Conservation (phyloP, 2,797 vertebrate genomes). For the Rhadinocentrus ornatus region DNA sequence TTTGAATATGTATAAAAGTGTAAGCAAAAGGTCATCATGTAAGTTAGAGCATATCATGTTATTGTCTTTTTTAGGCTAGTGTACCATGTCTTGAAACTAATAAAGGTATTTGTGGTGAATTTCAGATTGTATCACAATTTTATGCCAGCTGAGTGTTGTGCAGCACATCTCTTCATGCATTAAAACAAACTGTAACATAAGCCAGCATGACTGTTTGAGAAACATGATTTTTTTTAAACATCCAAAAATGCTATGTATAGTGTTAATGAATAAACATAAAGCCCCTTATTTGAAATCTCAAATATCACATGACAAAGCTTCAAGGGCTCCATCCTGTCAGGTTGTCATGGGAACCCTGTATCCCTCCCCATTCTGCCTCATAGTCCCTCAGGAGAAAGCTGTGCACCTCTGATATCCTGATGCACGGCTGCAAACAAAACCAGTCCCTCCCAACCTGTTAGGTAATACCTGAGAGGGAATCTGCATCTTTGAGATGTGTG, state of each 20-base stretch:
- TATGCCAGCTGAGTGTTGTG: neutral
- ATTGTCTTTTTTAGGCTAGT: slow-evolving; percentile 59
- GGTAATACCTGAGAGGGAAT: slow-evolving; percentile 39
- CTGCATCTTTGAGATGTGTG: slow-evolving; percentile 19
- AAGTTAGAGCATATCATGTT: slow-evolving; percentile 62
- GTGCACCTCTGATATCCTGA: slow-evolving; percentile 74
- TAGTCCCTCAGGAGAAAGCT: slow-evolving; percentile 88
- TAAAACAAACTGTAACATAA: neutral
- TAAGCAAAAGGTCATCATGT: slow-evolving; percentile 70
- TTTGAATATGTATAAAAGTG: slow-evolving; percentile 56
- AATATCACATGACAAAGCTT: slow-evolving; percentile 88
- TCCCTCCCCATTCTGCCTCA: slow-evolving; percentile 82
- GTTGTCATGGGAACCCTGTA: slow-evolving; percentile 92
- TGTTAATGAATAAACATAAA: slow-evolving; percentile 36
- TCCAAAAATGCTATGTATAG: neutral
- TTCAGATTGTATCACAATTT: neutral
- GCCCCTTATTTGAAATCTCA: slow-evolving; percentile 85
- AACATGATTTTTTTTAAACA: slow-evolving; percentile 8
- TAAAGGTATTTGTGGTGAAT: slow-evolving; percentile 13
- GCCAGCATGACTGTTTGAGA: neutral
- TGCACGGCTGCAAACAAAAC: slow-evolving; percentile 60
- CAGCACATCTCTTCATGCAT: neutral
- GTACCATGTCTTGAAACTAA: slow-evolving; percentile 16
- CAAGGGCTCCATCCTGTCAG: slow-evolving; percentile 88
- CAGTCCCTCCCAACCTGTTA: slow-evolving; percentile 47